A percentile compares a stretch with the other conserved stretches of the same genome.
These are phyloP conservation scores for Drosophila mercatorum DNA, from an alignment of 2,888 invertebrate genomes.

Conservation along the genomic window DNA sequence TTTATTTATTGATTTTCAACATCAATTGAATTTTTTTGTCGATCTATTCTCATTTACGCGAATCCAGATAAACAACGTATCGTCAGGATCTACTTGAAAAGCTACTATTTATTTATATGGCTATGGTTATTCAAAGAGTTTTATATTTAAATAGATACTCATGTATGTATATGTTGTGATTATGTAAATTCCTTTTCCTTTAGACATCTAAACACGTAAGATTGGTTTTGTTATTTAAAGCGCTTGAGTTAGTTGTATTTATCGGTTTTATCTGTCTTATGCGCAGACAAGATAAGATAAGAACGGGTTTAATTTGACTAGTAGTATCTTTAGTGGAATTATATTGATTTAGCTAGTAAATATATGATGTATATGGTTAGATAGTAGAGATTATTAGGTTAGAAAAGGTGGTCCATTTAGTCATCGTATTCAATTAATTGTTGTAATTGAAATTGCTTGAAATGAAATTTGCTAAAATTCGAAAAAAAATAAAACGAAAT, in stretches of 20 bases:
- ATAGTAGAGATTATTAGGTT: conserved; percentile 67
- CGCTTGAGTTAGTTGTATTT: conserved; percentile 46
- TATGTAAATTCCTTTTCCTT: conserved; percentile 14
- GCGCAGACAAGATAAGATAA: conserved; percentile 22
- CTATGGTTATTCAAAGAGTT: conserved; percentile 9
- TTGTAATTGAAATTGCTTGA: conserved; percentile 57
- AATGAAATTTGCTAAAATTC: conserved; percentile 23
- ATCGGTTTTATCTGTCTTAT: conserved; percentile 22
- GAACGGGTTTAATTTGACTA: conserved; percentile 68
- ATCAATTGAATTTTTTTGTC: background rate
- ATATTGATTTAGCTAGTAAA: conserved; percentile 67
- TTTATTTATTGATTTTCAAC: background rate
- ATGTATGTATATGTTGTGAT: conserved; percentile 1
- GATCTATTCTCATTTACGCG: background rate
- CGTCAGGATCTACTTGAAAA: conserved; percentile 3
- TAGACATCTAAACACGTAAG: conserved; percentile 44
- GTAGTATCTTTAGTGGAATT: conserved; percentile 48
- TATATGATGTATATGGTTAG: conserved; percentile 36
- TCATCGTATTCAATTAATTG: conserved; percentile 76
- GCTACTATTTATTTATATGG: conserved; percentile 20
- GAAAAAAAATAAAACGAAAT: conserved; percentile 15
- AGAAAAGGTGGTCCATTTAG: conserved; percentile 83
- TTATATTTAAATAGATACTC: background rate
- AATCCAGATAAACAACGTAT: background rate
- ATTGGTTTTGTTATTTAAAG: conserved; percentile 51